Base-by-base conservation (phyloP, 2,888 invertebrate genomes). In the Uloborus plumipes region DNA sequence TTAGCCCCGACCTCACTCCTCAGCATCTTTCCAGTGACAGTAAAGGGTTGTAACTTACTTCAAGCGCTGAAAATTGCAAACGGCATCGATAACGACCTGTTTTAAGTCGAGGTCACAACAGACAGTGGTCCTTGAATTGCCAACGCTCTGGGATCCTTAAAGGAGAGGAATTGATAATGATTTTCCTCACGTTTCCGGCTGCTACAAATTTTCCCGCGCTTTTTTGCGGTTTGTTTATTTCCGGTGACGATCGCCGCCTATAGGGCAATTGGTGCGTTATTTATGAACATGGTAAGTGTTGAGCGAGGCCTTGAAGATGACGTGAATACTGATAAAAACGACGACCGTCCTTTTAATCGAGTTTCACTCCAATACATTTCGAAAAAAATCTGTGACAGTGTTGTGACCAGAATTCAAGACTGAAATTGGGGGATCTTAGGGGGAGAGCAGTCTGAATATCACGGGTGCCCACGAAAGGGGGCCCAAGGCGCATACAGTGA, bases 161-260 rank as follows among this genome's bases (percentile, higher is more conserved):
- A 18, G 18, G 53, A 20, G 18, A 39, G 18, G 51, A 51, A 67
- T 67, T 76, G 67, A 76, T 76, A 67, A 76, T 49, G 31, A 76
- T 76, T 76, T 58, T 50, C 31, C 66, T 76, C 67, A 47, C 67
- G 55, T 69, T 76, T 76, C 76, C 76, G 69, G 76, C 70, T 76
- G 69, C 62, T 51, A n/a, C 53, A 22, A 26, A 16, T 67, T 55
- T 69, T 61, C 69, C 69, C 76, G 76, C 76, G 69, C 69, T 62
- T 76, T 62, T 22, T 51, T 31, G 18, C 20, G 18, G 64, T 39
- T 22, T 61, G 55, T 75, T 59, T 75, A 31, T 76, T 70, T 70
- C 69, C 76, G 65, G 65, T n/a, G 55, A 16, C n/a, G 15, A 39
- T 39, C 39, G 11, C 39, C 39, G 39, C 39, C 39, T 39, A 39